A percentile compares a stretch with the other conserved stretches of the same genome.
Evolutionary conservation across 2,113 vertebrate genomes (phyloP).

Genomic region (Callionymus lyra): DNA sequence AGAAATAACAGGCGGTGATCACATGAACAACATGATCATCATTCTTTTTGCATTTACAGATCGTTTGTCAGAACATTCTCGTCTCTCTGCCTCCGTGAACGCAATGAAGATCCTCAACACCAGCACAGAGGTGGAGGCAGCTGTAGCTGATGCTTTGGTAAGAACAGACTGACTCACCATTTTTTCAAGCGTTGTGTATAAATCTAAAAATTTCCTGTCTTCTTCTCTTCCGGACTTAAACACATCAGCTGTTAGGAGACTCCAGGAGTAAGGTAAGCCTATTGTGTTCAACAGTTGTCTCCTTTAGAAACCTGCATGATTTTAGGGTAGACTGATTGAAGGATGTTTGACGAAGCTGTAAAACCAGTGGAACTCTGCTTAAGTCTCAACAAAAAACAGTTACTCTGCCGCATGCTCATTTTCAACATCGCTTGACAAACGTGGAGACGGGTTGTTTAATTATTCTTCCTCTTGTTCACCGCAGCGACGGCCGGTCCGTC

Average conservation of each 20-base stretch:
- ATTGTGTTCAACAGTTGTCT: not conserved
- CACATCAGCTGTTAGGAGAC: slow-evolving; percentile 92
- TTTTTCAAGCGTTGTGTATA: not conserved
- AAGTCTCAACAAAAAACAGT: no score
- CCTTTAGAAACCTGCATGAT: slow-evolving; percentile 6
- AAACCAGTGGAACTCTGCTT: no score
- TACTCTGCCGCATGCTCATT: no score
- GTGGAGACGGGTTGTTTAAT: no score
- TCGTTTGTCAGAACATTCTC: slow-evolving; percentile 73
- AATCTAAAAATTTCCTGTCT: slow-evolving; percentile 12
- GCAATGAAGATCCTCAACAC: slow-evolving; percentile 91
- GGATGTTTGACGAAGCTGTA: no score
- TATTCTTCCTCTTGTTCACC: not conserved
- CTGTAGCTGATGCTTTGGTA: slow-evolving; percentile 88
- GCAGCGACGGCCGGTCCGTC: slow-evolving; percentile 78
- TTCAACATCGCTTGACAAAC: no score
- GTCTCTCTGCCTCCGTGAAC: slow-evolving; percentile 81
- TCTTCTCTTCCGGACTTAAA: slow-evolving; percentile 26
- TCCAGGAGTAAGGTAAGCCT: slow-evolving; percentile 83
- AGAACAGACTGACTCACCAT: slow-evolving; percentile 8
- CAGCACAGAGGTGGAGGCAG: slow-evolving; percentile 85
- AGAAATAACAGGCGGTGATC: no score
- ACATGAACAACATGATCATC: no score
- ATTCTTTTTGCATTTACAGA: slow-evolving; percentile 54
- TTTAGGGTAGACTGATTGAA: not conserved